Evolutionary conservation across 2,888 invertebrate species (phyloP).

Genomic region (Nephrotoma guestfalica): DNA sequence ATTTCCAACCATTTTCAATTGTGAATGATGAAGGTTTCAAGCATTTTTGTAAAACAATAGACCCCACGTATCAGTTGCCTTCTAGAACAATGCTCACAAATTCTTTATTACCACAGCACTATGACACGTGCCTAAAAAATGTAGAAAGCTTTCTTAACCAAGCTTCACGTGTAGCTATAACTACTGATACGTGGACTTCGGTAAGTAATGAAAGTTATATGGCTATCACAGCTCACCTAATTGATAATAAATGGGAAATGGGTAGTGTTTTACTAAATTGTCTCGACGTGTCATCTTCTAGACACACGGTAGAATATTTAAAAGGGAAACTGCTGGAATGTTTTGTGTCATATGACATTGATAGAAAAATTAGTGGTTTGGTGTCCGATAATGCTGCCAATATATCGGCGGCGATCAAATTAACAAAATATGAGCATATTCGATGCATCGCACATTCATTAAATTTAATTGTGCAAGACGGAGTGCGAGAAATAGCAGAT

Average conservation of each 20-base stretch:
- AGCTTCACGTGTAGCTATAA: slow-evolving; percentile 10
- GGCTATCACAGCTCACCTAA: slow-evolving; percentile 15
- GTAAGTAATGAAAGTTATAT: slow-evolving; percentile 13
- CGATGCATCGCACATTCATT: background rate
- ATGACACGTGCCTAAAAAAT: slow-evolving; percentile 11
- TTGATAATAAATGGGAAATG: slow-evolving; percentile 12
- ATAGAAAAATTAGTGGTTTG: slow-evolving; percentile 8
- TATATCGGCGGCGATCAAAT: slow-evolving; percentile 16
- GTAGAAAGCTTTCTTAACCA: slow-evolving; percentile 9
- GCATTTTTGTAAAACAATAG: slow-evolving; percentile 16
- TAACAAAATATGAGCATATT: slow-evolving; percentile 12
- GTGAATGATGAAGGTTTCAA: slow-evolving; percentile 19
- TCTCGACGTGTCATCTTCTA: background rate
- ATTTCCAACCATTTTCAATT: slow-evolving; percentile 19
- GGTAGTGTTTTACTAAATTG: slow-evolving; percentile 12
- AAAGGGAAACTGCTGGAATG: background rate
- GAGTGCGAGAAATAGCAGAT: background rate
- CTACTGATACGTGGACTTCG: slow-evolving; percentile 17
- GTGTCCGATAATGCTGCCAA: slow-evolving; percentile 16
- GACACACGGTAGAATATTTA: background rate
- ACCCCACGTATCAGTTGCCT: slow-evolving; percentile 17
- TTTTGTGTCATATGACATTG: background rate
- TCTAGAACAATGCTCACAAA: slow-evolving; percentile 16
- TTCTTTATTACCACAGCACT: slow-evolving; percentile 14
- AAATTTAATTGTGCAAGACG: background rate